Percentiles rank a stretch among this genome's conserved stretches.
Conservation (phyloP, 1,140 invertebrate genomes). For the Lepidurus packardi region DNA sequence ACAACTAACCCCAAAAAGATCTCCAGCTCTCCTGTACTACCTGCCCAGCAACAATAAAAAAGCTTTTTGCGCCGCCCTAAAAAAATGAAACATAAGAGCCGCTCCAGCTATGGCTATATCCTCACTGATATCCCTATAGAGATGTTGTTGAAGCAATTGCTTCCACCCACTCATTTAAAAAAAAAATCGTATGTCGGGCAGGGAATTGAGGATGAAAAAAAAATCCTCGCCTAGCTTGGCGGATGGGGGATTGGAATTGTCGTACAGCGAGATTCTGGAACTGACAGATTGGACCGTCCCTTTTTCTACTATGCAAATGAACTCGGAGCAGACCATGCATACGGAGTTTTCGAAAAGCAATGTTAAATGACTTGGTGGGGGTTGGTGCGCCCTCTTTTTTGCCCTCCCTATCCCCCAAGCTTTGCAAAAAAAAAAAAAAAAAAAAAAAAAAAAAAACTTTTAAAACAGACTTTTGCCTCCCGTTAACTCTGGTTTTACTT, state of each 20-base stretch:
- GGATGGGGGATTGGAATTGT: constrained; percentile 9
- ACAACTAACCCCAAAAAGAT: neutral
- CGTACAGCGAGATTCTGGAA: neutral
- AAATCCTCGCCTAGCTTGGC: neutral
- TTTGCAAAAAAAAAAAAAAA: neutral
- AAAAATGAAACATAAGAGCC: neutral
- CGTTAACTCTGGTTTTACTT: too few species aligned
- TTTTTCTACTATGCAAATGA: constrained; percentile 22
- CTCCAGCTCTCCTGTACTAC: neutral
- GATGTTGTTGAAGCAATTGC: neutral
- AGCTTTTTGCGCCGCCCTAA: neutral
- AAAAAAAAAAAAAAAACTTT: neutral
- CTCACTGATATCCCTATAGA: constrained; percentile 4
- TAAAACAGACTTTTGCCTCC: neutral
- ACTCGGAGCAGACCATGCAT: constrained; percentile 1
- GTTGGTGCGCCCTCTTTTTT: neutral
- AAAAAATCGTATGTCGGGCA: neutral
- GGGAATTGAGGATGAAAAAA: constrained; percentile 3
- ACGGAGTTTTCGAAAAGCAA: neutral
- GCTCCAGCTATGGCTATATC: neutral
- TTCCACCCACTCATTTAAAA: neutral
- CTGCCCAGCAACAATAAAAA: constrained; percentile 7
- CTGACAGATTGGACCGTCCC: neutral
- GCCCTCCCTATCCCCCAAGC: neutral
- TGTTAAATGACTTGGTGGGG: neutral